phyloP scores from a whole-genome alignment of 1,140 invertebrate genomes.

The Caenorhabditis remanei region DNA sequence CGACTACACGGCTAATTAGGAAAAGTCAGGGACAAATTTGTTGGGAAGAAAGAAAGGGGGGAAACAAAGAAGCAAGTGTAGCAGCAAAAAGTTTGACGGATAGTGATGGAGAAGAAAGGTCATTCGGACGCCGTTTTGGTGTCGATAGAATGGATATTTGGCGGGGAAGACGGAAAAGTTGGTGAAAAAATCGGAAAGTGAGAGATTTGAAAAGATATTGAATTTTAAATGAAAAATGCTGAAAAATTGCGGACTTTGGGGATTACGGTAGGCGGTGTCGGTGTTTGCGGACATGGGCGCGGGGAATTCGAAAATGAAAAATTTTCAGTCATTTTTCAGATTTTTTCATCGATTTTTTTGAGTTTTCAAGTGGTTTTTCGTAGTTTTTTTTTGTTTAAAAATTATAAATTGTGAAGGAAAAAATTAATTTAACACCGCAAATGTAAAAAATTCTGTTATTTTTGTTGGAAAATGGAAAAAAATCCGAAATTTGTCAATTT shows the following conservation, averaged over 20 bases:
- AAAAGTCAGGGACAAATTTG: constrained; percentile 40
- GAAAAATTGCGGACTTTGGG: neutral
- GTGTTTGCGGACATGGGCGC: neutral
- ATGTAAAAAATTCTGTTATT: no score
- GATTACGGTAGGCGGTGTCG: neutral
- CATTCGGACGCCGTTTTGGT: neutral
- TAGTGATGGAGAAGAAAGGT: neutral
- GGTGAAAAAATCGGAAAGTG: neutral
- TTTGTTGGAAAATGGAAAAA: no score
- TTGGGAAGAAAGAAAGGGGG: neutral
- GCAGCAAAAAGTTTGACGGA: constrained; percentile 47
- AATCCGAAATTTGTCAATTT: no score
- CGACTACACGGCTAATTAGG: neutral
- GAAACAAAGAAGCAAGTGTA: neutral
- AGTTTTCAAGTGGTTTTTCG: no score
- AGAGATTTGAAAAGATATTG: neutral
- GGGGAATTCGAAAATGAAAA: neutral
- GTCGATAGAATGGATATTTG: neutral
- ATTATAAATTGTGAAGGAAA: no score
- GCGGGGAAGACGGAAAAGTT: neutral
- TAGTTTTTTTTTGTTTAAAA: no score
- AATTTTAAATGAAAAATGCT: neutral
- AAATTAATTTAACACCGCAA: no score
- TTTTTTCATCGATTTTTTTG: no score
- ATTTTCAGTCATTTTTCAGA: no score